Evolutionary conservation across 2,888 invertebrate species (phyloP).

Genomic region (Byasa hedistus): DNA sequence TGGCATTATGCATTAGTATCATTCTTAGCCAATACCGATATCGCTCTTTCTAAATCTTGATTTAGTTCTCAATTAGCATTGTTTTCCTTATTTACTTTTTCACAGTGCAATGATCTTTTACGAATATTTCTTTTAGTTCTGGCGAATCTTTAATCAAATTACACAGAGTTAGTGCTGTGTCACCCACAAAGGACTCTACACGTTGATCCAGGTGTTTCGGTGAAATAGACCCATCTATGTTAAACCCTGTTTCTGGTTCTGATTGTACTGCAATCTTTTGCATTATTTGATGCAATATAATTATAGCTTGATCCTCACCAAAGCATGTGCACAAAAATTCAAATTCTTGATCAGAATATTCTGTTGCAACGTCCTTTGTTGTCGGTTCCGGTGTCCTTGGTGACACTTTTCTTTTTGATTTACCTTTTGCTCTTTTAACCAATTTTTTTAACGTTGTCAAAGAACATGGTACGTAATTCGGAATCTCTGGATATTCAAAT

Average conservation of each 20-base stretch:
- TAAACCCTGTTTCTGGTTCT: conserved; percentile 1
- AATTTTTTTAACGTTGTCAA: conserved; percentile 47
- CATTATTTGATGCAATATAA: conserved; percentile 32
- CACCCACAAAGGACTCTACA: conserved; percentile 47
- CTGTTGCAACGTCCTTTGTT: conserved; percentile 50
- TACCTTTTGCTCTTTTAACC: conserved; percentile 48
- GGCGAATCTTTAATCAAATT: conserved; percentile 47
- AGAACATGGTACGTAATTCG: conserved; percentile 57
- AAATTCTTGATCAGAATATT: conserved; percentile 55
- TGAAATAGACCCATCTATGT: conserved; percentile 42
- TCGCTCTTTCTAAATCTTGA: background rate
- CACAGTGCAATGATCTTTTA: conserved; percentile 38
- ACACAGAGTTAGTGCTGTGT: conserved; percentile 50
- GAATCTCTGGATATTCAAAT: conserved; percentile 52
- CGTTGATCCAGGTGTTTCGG: conserved; percentile 39
- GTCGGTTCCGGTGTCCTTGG: conserved; percentile 36
- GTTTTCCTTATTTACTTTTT: background rate
- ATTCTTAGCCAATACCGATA: background rate
- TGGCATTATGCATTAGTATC: background rate
- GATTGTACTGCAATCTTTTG: conserved; percentile 16
- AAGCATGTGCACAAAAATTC: conserved; percentile 59
- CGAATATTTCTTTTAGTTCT: conserved; percentile 58
- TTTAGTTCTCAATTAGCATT: background rate
- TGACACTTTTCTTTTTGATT: conserved; percentile 4
- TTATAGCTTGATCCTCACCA: conserved; percentile 39